Percentiles rank a stretch among this genome's conserved stretches.
phyloP scores from a whole-genome alignment of 2,113 vertebrate genomes.

The Calypte anna region DNA sequence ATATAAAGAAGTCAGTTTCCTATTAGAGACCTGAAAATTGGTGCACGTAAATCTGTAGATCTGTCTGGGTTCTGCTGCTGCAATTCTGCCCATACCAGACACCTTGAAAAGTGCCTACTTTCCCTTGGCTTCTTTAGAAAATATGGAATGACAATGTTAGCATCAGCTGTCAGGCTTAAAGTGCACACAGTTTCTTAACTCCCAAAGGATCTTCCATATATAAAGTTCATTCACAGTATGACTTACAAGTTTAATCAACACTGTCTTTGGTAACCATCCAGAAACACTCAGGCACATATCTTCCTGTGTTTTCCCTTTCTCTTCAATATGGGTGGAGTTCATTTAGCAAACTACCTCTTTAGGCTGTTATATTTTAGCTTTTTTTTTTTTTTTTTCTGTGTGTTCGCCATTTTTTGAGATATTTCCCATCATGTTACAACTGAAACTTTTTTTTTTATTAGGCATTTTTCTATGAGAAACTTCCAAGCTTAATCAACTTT shows the following conservation, averaged over 20 bases:
- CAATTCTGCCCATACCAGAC: background rate
- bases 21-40: background rate
- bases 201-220: background rate
- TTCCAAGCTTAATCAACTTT: background rate
- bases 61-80: background rate
- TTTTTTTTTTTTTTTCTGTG: background rate
- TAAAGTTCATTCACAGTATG: background rate
- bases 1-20: background rate
- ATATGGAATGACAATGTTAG: background rate
- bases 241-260: background rate
- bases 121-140: background rate
- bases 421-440: background rate
- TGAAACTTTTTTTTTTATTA: background rate
- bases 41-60: background rate
- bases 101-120: background rate
- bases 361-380: background rate
- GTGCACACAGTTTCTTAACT: background rate
- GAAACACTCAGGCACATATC: background rate
- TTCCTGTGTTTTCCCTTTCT: background rate
- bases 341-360: background rate
- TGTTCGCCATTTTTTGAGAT: background rate
- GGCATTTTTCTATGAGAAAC: background rate
- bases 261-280: background rate
- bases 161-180: background rate
- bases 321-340: background rate